Base-by-base conservation (phyloP, 2,113 vertebrate genomes). In the Tor tambroides region DNA sequence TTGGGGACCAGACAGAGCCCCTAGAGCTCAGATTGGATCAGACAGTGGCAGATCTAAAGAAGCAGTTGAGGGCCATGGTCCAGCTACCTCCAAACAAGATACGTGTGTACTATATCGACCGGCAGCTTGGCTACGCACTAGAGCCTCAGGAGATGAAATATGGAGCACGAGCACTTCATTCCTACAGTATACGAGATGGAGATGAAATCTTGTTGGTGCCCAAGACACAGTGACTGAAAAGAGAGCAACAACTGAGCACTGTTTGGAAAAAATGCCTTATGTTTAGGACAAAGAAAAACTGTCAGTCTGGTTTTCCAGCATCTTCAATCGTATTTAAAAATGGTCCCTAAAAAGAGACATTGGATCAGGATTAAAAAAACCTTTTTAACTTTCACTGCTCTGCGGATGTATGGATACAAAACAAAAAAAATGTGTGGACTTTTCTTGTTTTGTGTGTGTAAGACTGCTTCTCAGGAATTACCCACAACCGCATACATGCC, bases 101-200 rank as follows among this genome's bases (percentile, higher is more conserved):
- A 96, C 92, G 96, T 38, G 95, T 99, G 59, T 98, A 97, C 94
- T 96, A 98, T 93, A 95, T 98, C 74, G 95, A 96, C 93, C 95
- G 96, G 0, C 97, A 98, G 85, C 95, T 96, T 51, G 88, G 91
- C 46, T 93, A 91, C 0, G 94, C 96, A 2, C 90, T 97, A 6
- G 97, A 96, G 63, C 97, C 97, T 0, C 97, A 99, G 91, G 98
- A 99, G 93, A 91, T 99, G 94, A 98, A 96, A 89, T 97, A 95
- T 86, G 95, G 96, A 91, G 94, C 93, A 0, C 95, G 98, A 67
- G 97, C 96, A 0, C 94, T 99, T 84, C 98, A 99, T 84, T 99
- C 97, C 14, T 99, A 97, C 32, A 94, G 96, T 91, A 98, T 99
- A 88, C 95, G 94, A 26, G 98, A 99, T 85, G 98, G 98, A 21